Percentiles rank a stretch among this genome's conserved stretches.
Conservation (phyloP, 2,888 invertebrate genomes). For the Notodonta ziczac region DNA sequence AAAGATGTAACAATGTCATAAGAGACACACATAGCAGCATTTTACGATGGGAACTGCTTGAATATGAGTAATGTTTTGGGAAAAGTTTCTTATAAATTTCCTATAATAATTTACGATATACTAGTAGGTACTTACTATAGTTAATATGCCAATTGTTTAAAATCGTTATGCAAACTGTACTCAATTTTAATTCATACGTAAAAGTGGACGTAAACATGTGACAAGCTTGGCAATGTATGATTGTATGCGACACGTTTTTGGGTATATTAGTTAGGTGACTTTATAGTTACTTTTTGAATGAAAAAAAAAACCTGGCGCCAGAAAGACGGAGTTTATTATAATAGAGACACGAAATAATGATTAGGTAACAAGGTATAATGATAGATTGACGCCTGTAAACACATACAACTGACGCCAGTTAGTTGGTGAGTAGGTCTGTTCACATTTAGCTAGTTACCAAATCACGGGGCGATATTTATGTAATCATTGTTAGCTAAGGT, state of each 20-base stretch:
- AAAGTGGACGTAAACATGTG: conserved; percentile 13
- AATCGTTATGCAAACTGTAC: conserved; percentile 13
- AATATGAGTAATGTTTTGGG: conserved; percentile 7
- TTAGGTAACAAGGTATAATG: background rate
- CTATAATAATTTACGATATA: conserved; percentile 8
- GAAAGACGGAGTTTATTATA: background rate
- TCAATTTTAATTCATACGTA: conserved; percentile 14
- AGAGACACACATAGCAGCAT: conserved; percentile 8
- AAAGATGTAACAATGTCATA: conserved; percentile 16
- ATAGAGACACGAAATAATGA: background rate
- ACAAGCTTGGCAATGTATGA: background rate
- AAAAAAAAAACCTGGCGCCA: background rate
- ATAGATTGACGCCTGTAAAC: background rate
- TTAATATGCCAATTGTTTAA: conserved; percentile 1
- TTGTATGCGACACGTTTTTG: background rate
- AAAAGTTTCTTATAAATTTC: conserved; percentile 10
- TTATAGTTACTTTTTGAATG: background rate
- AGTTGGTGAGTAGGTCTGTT: too few relatives aligned
- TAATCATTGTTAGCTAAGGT: conserved; percentile 22
- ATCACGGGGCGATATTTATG: background rate
- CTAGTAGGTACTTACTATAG: background rate
- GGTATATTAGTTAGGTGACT: too few relatives aligned
- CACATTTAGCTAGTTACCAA: background rate
- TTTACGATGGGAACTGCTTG: conserved; percentile 11
- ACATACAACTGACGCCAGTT: too few relatives aligned